Base-by-base conservation (phyloP, 2,113 vertebrate species). In the Myxocyprinus asiaticus region DNA sequence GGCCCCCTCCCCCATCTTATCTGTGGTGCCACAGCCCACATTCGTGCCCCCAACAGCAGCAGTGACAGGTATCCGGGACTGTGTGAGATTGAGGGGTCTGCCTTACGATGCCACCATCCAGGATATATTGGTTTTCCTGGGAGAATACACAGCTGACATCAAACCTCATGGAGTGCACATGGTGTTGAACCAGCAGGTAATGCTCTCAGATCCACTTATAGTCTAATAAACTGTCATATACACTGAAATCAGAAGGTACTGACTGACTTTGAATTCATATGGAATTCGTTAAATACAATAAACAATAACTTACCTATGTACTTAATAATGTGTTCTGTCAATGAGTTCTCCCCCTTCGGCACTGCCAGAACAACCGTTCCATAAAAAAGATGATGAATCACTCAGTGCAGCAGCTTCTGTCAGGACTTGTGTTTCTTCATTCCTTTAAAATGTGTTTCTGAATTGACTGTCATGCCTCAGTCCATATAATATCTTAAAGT, bases 111-210 rank as follows among this genome's bases (percentile, higher is more conserved):
- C 97, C 59, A 94, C 90, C 81, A 96, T 99, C 0, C 96, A 98
- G 65, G 97, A 99, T 87, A 98, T 99, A 88, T 88, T 99, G 80
- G 93, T 94, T 59, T 99, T 99, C 77, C 89, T 99, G 84, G 97
- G 96, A 81, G 97, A 99, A 9, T 95, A 95, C 75, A 97, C 95
- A 0, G 94, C 87, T 0, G 96, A 99, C 80, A 96, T 99, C 84
- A 93, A 94, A 87, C 96, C 94, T 9, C 97, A 98, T 0, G 97
- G 97, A 33, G 95, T 99, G 55, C 97, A 99, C 86, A 98, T 99
- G 96, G 97, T 99, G 64, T 94, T 99, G 65, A 99, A 99, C 86
- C 96, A 98, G 84, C 97, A 99, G 95, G 97, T 98, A 79, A 55
- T 10, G 89, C 76, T 59, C 22, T 33, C 22, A 3, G 22, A 33